Evolutionary conservation across 2,797 vertebrate species (phyloP), one percentile per base, ranked within the genome.

Genomic region (Hydrophis major): DNA sequence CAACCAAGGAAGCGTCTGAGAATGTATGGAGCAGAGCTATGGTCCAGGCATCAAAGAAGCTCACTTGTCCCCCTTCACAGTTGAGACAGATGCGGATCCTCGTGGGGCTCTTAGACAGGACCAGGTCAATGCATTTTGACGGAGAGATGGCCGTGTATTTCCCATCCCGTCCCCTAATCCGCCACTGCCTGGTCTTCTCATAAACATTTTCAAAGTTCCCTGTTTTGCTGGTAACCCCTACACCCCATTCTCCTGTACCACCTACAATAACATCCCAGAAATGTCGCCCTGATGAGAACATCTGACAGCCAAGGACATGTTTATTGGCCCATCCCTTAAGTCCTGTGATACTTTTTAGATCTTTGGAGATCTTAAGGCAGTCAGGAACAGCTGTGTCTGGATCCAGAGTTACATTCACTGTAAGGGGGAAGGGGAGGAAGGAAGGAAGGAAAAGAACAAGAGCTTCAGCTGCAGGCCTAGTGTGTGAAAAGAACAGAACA

Each of bases 1-100:
- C 53, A 6, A 59, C 47, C 28, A 89, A 92, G 10, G 78, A 20
- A 11, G 32, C 4, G 0, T 18, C 50, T 0, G 50, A 25, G 16
- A 56, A 57, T 16, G 2, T 0, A 6, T 42, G n/a, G 12, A 93
- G 53, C 2, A 47, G 27, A 53, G 6, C 10, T 57, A 10, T 37
- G 0, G 47, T 87, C 1, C 66, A 16, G 1, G 60, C 92, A 22
- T 93, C 83, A 16, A 66, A 93, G 66, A 95, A 95, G 8, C 59
- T 60, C 87, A 95, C 20, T 12, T 2, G 32, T 0, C 78, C 14
- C 28, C 53, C 94, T 63, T 92, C 91, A 7, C 5, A 92, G 86
- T 95, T 92, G n/a, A 95, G 59, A 28, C 42, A 53, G 59, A 95
- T 90, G 16, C 86, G 88, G 90, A 95, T 57, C 37, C 60, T 93